Base-by-base conservation (phyloP, 2,797 vertebrate species). In the Notamacropus eugenii region DNA sequence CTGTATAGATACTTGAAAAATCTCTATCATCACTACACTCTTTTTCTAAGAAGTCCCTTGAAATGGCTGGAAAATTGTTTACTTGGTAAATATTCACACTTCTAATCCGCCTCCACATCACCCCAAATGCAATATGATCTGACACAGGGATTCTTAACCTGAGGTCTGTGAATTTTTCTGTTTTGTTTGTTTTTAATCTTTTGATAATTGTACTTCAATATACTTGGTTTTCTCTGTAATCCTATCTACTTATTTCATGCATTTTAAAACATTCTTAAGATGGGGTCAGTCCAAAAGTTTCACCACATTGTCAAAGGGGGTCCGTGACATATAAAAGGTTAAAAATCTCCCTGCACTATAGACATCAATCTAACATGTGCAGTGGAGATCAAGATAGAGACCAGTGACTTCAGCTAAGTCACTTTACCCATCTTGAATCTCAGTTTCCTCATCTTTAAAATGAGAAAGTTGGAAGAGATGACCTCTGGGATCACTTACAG, bases 401-500 rank as follows among this genome's bases (percentile, higher is more conserved):
- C 14, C 14, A 22, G n/a, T 22, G 27, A 24, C 12, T 19, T 96
- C 40, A 8, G 40, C 90, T 56, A 62, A 29, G 31, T 56, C 54
- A 74, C 29, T 93, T 90, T 82, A 91, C 13, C 90, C 94, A 46
- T 16, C 74, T 24, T 34, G 1, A 96, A 93, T 58, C 54, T 93
- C 34, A 12, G 12, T 91, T 90, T 91, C 24, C 67, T 93, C 55
- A 8, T 82, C 90, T 94, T 5, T 90, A 95, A 87, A 96, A 93
- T 13, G 14, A 96, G 62, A 82, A 82, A 8, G 0, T 40, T 82
- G 19, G 67, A 74, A 40, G 10, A 82, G 74, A 11, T 27, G 40
- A 87, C 40, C 22, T 87, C 22, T 46, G 22, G 46, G 40, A 50
- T 24, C 40, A 11, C 40, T 74, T 27, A 87, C 22, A 87, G 31